These are phyloP conservation scores for Colaptes auratus DNA, from an alignment of 2,113 vertebrate species.

Conservation along the genomic window DNA sequence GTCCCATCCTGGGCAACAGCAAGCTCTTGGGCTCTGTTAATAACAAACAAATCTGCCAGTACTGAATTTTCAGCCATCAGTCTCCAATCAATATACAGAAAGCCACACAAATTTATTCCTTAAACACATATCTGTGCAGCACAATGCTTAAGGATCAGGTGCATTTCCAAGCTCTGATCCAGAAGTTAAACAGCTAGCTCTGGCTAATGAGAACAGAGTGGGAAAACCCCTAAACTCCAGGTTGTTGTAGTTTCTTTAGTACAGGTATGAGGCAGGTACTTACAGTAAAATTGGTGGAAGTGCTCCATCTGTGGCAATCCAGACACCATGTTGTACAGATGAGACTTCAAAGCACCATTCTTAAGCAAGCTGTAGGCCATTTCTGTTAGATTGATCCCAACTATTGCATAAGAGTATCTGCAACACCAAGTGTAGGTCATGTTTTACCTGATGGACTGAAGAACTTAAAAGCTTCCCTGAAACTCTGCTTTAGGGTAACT, in stretches of 20 bases:
- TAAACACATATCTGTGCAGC: not conserved
- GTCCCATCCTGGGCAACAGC: not conserved
- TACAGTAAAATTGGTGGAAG: constrained; percentile 96
- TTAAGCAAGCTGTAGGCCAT: constrained; percentile 96
- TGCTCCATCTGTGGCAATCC: constrained; percentile 84
- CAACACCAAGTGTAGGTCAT: constrained; percentile 19
- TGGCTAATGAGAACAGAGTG: not conserved
- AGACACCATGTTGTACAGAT: constrained; percentile 89
- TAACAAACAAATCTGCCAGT: not conserved
- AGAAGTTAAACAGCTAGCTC: not conserved
- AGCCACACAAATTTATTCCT: not conserved
- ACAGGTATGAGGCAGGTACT: too few relatives aligned
- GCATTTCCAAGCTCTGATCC: not conserved
- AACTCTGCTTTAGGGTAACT: not conserved
- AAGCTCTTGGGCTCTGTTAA: not conserved
- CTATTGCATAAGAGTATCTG: constrained; percentile 98
- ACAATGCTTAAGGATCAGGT: not conserved
- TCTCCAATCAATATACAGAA: not conserved
- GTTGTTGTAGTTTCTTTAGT: too few relatives aligned
- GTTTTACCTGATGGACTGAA: not conserved
- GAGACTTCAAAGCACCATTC: constrained; percentile 87
- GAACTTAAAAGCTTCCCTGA: not conserved
- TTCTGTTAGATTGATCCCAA: constrained; percentile 97
- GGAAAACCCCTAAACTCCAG: not conserved
- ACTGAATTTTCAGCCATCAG: not conserved